phyloP scores from a whole-genome alignment of 2,797 vertebrate genomes.

The Pipistrellus pygmaeus region DNA sequence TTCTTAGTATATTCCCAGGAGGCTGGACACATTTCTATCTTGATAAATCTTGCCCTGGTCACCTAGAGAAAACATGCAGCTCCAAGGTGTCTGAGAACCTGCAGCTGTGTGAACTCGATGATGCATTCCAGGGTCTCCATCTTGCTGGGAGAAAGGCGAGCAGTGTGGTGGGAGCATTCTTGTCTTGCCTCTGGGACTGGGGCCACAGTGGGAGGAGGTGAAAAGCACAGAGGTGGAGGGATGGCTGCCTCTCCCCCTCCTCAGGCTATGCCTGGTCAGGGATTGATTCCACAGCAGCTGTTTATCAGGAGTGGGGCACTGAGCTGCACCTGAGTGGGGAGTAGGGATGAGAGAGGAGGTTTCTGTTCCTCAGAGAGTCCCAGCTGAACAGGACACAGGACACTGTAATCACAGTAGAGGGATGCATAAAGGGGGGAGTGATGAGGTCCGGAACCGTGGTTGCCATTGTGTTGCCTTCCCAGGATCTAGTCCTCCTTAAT shows the following conservation, averaged over 20 bases:
- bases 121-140: background rate
- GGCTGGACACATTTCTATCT: background rate
- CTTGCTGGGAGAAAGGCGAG: background rate
- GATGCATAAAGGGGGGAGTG: background rate
- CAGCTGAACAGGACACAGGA: background rate
- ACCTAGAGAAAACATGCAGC: background rate
- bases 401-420: accelerated
- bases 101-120: background rate
- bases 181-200: background rate
- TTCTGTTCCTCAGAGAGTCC: background rate
- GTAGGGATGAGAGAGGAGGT: background rate
- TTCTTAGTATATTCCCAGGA: background rate
- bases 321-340: background rate
- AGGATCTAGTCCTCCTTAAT: background rate
- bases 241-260: background rate
- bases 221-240: background rate
- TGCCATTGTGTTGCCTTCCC: background rate
- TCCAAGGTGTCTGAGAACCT: background rate
- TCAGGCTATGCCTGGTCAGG: background rate
- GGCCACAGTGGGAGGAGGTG: background rate
- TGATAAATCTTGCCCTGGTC: background rate
- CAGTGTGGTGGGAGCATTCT: background rate
- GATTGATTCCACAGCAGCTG: background rate
- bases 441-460: background rate
- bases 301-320: background rate